phyloP scores from a whole-genome alignment of 2,113 vertebrate species.

The Morone saxatilis region DNA sequence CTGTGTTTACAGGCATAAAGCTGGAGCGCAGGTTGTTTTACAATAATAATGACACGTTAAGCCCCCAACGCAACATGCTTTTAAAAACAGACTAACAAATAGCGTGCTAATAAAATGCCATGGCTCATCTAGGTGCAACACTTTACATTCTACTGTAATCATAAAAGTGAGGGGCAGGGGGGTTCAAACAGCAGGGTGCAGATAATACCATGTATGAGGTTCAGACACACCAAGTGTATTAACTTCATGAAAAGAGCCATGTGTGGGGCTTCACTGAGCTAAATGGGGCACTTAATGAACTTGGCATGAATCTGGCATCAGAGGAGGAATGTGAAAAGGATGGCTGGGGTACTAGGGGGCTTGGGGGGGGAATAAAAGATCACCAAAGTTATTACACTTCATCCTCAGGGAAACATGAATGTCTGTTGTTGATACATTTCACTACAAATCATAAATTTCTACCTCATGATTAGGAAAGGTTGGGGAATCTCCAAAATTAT shows the following conservation, averaged over 20 bases:
- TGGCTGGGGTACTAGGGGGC: background rate
- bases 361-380: conserved; percentile 43
- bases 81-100: conserved; percentile 55
- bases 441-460: background rate
- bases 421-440: background rate
- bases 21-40: conserved; percentile 65
- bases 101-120: conserved; percentile 68
- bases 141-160: conserved; percentile 52
- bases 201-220: conserved; percentile 56
- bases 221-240: conserved; percentile 47
- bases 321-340: background rate
- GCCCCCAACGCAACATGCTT: conserved; percentile 45
- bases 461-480: background rate
- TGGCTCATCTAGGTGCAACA: conserved; percentile 42
- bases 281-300: conserved; percentile 75
- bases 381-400: background rate
- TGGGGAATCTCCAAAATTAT: background rate
- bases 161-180: conserved; percentile 42
- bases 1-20: conserved; percentile 34
- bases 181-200: conserved; percentile 67
- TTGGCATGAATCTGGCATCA: conserved; percentile 40
- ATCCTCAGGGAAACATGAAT: background rate
- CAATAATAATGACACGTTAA: conserved; percentile 60
- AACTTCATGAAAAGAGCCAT: conserved; percentile 52
- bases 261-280: conserved; percentile 37